A percentile compares a stretch with the other conserved stretches of the same genome.
Conservation (phyloP, 2,113 vertebrate genomes). For the Setophaga coronata region DNA sequence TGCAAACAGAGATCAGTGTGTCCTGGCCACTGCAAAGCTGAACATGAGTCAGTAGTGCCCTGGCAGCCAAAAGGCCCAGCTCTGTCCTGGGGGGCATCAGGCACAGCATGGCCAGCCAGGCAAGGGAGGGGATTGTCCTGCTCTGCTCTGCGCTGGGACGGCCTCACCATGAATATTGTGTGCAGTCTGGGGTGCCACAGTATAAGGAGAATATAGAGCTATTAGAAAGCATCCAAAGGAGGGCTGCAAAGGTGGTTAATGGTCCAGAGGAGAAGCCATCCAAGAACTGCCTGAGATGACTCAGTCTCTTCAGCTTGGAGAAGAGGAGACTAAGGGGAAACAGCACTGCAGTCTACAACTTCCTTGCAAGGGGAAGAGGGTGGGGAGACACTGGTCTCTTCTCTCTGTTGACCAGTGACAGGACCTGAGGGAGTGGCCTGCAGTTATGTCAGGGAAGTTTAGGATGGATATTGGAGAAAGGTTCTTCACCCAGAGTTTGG, state of each 20-base stretch:
- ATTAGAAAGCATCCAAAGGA: background rate
- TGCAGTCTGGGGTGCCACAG: background rate
- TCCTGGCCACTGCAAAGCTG: accelerated
- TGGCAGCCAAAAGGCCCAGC: accelerated
- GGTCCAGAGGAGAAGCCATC: background rate
- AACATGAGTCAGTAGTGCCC: background rate
- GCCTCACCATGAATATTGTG: accelerated
- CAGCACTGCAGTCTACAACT: background rate
- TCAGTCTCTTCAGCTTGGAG: background rate
- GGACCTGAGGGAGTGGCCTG: background rate
- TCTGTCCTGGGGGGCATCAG: accelerated
- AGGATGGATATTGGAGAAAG: background rate
- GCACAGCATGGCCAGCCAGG: accelerated
- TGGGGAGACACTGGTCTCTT: background rate
- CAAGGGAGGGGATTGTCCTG: accelerated
- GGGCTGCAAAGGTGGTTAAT: background rate
- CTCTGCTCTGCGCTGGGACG: accelerated
- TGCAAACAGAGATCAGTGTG: background rate
- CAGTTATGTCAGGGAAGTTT: background rate
- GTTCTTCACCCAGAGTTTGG: background rate
- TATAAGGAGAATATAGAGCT: background rate
- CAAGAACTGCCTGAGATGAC: background rate
- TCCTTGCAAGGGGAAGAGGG: background rate
- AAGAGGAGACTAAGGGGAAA: background rate
- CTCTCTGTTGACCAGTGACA: background rate